phyloP scores from a whole-genome alignment of 2,113 vertebrate species.

The Rhinolophus sinicus region DNA sequence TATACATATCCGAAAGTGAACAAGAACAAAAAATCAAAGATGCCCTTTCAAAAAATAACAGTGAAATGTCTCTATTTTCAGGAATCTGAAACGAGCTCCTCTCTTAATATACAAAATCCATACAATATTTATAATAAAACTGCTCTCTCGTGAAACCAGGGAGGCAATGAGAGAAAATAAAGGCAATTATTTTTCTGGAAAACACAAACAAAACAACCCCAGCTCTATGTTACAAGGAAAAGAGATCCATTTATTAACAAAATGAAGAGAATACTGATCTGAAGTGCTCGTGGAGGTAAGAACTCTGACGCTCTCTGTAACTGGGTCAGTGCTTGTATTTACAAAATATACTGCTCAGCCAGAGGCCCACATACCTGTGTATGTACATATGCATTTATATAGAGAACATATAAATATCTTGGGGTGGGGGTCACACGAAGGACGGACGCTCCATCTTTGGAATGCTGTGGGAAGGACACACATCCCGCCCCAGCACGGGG shows the following conservation, averaged over 20 bases:
- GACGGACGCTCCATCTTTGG: slow-evolving; percentile 84
- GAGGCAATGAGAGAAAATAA: slow-evolving; percentile 72
- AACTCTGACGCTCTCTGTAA: slow-evolving; percentile 69
- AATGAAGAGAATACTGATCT: slow-evolving; percentile 76
- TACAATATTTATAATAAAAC: slow-evolving; percentile 81
- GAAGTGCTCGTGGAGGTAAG: slow-evolving; percentile 74
- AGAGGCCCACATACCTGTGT: slow-evolving; percentile 83
- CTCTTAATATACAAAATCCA: slow-evolving; percentile 79
- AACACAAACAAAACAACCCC: slow-evolving; percentile 71
- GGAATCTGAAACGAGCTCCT: slow-evolving; percentile 76
- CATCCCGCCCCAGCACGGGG: slow-evolving; percentile 80
- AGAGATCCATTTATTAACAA: slow-evolving; percentile 62
- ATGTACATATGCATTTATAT: slow-evolving; percentile 81
- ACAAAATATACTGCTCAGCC: slow-evolving; percentile 86
- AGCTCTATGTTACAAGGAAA: slow-evolving; percentile 76
- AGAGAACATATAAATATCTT: slow-evolving; percentile 85
- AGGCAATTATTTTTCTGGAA: slow-evolving; percentile 79
- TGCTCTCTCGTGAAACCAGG: slow-evolving; percentile 54
- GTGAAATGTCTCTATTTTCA: slow-evolving; percentile 73
- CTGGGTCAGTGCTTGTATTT: slow-evolving; percentile 78
- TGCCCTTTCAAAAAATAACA: slow-evolving; percentile 79
- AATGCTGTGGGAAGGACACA: slow-evolving; percentile 81
- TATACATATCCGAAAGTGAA: slow-evolving; percentile 84
- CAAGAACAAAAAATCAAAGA: slow-evolving; percentile 76
- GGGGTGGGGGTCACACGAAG: slow-evolving; percentile 72